phyloP scores from a whole-genome alignment of 2,888 invertebrate species.

The Agriopis marginaria region DNA sequence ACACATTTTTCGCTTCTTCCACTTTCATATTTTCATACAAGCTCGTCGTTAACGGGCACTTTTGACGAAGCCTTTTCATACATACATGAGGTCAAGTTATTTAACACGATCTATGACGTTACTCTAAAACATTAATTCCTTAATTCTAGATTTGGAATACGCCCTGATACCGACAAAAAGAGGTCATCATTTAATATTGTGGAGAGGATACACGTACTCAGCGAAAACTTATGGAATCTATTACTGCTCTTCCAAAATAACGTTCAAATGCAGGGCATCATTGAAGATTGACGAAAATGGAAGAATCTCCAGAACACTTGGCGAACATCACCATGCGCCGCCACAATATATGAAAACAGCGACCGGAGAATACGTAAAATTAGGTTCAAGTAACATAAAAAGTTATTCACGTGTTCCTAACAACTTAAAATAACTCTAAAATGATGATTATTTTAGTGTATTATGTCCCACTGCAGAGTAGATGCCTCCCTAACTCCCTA shows the following conservation, averaged over 20 bases:
- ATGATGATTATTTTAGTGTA: no score
- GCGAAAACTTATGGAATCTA: not conserved
- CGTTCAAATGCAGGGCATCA: not conserved
- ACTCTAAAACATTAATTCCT: not conserved
- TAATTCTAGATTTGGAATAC: slow-evolving; percentile 3
- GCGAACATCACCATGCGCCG: not conserved
- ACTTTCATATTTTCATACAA: no score
- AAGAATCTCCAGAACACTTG: not conserved
- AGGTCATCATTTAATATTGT: slow-evolving; percentile 16
- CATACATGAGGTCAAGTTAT: no score
- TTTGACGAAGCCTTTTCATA: not conserved
- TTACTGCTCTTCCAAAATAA: slow-evolving; percentile 1
- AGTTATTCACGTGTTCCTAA: not conserved
- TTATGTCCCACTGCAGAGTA: no score
- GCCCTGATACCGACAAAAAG: slow-evolving; percentile 9
- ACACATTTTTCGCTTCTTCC: no score
- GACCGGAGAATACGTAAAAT: not conserved
- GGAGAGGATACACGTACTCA: slow-evolving; percentile 16
- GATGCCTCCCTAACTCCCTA: no score
- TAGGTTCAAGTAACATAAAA: not conserved
- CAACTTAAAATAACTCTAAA: no score
- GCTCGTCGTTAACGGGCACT: not conserved
- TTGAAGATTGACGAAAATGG: not conserved
- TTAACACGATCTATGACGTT: not conserved
- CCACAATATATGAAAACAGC: slow-evolving; percentile 6